Conservation (phyloP, 2,797 vertebrate genomes). For the Gymnothorax reevesii region DNA sequence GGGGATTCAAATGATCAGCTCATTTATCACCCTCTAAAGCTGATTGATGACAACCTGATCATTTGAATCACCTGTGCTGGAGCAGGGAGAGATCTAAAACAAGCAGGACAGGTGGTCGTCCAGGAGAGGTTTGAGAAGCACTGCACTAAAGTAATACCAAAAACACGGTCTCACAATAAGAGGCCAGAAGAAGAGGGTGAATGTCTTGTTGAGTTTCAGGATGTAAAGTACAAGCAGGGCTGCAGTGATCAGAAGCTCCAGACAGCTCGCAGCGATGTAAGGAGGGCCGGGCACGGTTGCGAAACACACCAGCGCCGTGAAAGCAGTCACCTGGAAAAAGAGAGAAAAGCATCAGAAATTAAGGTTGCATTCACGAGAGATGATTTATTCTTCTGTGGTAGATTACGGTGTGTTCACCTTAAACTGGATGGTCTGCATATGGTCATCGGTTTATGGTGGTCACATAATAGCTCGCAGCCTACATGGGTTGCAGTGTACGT, state of each 20-base stretch:
- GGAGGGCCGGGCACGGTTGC: conserved; percentile 45
- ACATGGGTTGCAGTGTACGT: neutral
- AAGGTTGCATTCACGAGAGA: neutral
- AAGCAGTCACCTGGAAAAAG: conserved; percentile 61
- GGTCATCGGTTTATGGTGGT: neutral
- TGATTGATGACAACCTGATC: no score
- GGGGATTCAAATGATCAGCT: no score
- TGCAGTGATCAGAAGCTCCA: conserved; percentile 69
- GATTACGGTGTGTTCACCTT: neutral
- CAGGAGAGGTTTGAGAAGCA: no score
- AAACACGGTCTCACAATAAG: conserved; percentile 71
- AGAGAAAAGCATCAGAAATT: neutral
- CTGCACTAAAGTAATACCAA: neutral
- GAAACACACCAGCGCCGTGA: conserved; percentile 68
- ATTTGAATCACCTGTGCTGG: no score
- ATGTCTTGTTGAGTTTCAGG: conserved; percentile 71
- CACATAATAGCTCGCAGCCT: neutral
- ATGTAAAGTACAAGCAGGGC: conserved; percentile 75
- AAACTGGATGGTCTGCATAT: neutral
- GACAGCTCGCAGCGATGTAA: conserved; percentile 64
- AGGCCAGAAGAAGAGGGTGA: conserved; percentile 79
- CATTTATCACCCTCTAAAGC: no score
- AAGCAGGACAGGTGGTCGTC: no score
- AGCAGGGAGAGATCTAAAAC: no score
- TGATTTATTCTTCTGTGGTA: neutral